Evolutionary conservation across 2,113 vertebrate species (phyloP).

Genomic region (Apeltes quadracus): DNA sequence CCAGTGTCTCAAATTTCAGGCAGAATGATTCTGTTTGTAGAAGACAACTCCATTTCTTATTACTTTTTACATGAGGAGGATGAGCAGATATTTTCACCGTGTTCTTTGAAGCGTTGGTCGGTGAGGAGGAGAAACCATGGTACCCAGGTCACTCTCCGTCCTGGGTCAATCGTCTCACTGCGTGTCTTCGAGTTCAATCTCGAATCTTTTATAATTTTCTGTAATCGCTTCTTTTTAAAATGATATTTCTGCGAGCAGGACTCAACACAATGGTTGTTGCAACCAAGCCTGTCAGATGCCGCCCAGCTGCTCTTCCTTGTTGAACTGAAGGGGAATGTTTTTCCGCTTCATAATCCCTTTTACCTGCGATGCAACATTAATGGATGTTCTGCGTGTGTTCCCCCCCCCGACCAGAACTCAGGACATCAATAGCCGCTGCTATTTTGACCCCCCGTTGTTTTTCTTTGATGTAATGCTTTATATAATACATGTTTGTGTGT

Average conservation of each 20-base stretch:
- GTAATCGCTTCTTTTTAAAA: not conserved
- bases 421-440: not conserved
- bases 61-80: not conserved
- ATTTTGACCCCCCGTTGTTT: not conserved
- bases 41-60: slow-evolving; percentile 1
- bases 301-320: slow-evolving; percentile 30
- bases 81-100: not conserved
- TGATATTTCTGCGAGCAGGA: not conserved
- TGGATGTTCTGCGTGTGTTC: slow-evolving; percentile 15
- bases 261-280: slow-evolving; percentile 57
- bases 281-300: slow-evolving; percentile 62
- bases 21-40: slow-evolving; percentile 41
- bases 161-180: not conserved
- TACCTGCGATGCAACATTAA: slow-evolving; percentile 60
- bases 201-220: slow-evolving; percentile 6
- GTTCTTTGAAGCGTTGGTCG: not conserved
- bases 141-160: not conserved
- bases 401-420: slow-evolving; percentile 8
- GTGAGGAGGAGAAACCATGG: not conserved
- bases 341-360: slow-evolving; percentile 51
- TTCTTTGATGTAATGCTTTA: not conserved
- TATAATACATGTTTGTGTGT: not conserved
- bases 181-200: not conserved
- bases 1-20: slow-evolving; percentile 11
- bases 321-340: slow-evolving; percentile 32